These are phyloP conservation scores for Camponotus vicinus DNA, from an alignment of 1,140 invertebrate species.

Conservation along the genomic window DNA sequence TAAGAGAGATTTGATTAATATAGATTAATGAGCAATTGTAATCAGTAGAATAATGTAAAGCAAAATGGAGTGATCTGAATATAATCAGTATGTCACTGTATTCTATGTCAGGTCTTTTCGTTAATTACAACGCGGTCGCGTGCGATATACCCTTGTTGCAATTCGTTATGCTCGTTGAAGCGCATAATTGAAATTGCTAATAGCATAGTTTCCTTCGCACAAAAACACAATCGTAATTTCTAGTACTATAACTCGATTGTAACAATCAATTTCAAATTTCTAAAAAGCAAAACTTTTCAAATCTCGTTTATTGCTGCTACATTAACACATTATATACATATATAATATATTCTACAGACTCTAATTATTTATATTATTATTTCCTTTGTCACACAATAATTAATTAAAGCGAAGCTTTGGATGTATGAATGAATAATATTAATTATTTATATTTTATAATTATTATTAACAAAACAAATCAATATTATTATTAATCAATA, in stretches of 20 bases:
- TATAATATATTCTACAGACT: too few species aligned
- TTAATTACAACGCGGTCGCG: conserved; percentile 60
- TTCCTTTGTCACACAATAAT: background rate
- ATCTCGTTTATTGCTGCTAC: background rate
- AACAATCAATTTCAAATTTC: conserved; percentile 19
- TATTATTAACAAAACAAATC: too few species aligned
- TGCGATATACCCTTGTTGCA: conserved; percentile 49
- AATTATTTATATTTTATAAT: too few species aligned
- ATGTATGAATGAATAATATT: background rate
- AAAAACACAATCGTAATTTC: conserved; percentile 51
- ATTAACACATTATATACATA: background rate
- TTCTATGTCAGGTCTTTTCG: conserved; percentile 52
- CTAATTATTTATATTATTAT: background rate
- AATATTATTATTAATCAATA: too few species aligned
- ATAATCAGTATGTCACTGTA: conserved; percentile 35
- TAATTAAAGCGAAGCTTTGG: background rate
- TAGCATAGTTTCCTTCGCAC: conserved; percentile 33
- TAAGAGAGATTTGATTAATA: background rate
- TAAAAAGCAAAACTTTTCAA: background rate
- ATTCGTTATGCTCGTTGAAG: conserved; percentile 63
- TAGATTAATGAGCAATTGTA: conserved; percentile 5
- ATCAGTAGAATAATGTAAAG: conserved; percentile 36
- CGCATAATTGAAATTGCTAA: conserved; percentile 62
- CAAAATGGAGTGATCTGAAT: conserved; percentile 18
- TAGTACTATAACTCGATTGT: conserved; percentile 4